Percentiles rank a stretch among this genome's conserved stretches.
Evolutionary conservation across 2,797 vertebrate species (phyloP).

Genomic region (Phrynocephalus forsythii): DNA sequence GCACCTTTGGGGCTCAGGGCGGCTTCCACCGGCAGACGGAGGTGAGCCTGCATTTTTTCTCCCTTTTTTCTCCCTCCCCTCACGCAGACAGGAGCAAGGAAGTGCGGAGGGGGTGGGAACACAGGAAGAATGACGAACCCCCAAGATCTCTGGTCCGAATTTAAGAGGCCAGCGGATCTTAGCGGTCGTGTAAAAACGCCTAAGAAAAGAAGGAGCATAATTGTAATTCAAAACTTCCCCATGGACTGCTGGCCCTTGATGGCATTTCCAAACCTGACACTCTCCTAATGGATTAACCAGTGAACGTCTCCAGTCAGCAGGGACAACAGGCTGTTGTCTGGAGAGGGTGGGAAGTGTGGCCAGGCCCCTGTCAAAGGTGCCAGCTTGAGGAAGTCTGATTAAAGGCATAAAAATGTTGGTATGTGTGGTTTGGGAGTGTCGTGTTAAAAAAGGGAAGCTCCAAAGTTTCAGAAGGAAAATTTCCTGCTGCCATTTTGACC

Average conservation of each 20-base stretch:
- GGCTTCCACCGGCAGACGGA: no score
- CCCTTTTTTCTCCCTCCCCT: no score
- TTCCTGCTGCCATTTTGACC: slow-evolving; percentile 8
- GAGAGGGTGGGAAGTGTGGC: not conserved
- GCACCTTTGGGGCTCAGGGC: no score
- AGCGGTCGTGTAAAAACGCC: no score
- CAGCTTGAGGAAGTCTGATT: not conserved
- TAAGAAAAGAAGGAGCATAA: not conserved
- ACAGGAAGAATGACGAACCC: no score
- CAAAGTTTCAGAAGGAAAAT: not conserved
- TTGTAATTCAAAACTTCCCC: not conserved
- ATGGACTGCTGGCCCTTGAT: not conserved
- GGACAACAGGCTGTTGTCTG: not conserved
- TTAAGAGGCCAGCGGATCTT: no score
- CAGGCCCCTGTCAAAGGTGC: not conserved
- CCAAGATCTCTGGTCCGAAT: no score
- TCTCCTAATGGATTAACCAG: not conserved
- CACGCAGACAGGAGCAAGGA: no score
- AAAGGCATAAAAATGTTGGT: not conserved
- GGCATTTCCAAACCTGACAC: no score
- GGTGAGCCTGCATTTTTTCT: no score
- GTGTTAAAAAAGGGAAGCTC: not conserved
- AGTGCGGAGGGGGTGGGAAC: no score
- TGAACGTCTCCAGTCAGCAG: no score
- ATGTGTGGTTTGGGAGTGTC: not conserved